Evolutionary conservation across 2,113 vertebrate genomes (phyloP), one percentile per base, ranked within the genome.

Genomic region (Pseudois nayaur): DNA sequence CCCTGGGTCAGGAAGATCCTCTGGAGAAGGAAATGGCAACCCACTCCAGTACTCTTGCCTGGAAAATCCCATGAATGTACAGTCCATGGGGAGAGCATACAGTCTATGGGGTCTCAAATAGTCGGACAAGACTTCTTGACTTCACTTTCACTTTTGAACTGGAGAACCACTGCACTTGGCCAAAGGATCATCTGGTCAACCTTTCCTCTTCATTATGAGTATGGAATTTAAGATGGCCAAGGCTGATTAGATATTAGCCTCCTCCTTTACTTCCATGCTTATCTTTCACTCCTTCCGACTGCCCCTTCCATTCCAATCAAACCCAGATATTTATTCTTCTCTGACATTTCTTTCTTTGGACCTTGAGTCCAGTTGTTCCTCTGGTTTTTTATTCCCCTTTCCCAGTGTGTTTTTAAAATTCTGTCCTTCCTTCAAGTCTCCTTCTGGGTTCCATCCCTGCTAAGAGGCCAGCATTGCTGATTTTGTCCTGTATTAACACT

Each of bases 81-180:
- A 59, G 25, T 59, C 57, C 57, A 45, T 45, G 43, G 43, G 25
- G 57, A 55, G 54, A 21, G 19, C 8, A 0, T 55, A 8, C 19
- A 21, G 54, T 55, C 19, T 8, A 57, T 57, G 55, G 55, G 8
- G 55, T 60, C 5, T 5, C 27, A 29, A 60, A 60, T 27, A 29
- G 11, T 60, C 2, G 0, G 59, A 60, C 11, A 29, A 11, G 5
- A 60, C 11, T 29, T 29, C 59, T 5, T 1, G 0, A 60, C 59
- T 60, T 60, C 57, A 27, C 23, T 59, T 57, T 57, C 8, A 57
- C 55, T 57, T 59, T 29, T 52, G 21, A 60, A 3, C 21, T 40
- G 19, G 16, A 21, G 8, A 78, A 48, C 15, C 3, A 23, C 43
- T 31, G 54, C 25, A 10, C 60, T 76, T 50, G 6, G 14, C 36